phyloP scores from a whole-genome alignment of 2,888 invertebrate species.

The Entomobrya multifasciata region DNA sequence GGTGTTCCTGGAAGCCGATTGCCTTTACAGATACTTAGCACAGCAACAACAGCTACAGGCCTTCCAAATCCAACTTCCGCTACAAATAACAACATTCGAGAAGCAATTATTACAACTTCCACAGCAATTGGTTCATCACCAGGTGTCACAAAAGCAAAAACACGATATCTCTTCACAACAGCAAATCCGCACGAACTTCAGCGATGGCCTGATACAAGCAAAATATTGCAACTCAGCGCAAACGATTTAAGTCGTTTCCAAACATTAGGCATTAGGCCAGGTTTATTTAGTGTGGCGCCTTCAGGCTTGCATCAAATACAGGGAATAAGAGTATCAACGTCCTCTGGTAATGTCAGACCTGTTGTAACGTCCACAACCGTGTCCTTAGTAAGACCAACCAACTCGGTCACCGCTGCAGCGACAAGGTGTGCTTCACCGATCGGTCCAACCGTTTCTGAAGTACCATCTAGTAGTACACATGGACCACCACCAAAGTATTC shows the following conservation, averaged over 20 bases:
- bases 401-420: not conserved
- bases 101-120: not conserved
- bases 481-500: not conserved
- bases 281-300: constrained; percentile 6
- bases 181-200: constrained; percentile 35
- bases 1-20: constrained; percentile 25
- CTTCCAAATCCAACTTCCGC: not conserved
- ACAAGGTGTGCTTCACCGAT: not conserved
- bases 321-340: not conserved
- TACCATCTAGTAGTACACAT: not conserved
- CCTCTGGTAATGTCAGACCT: not conserved
- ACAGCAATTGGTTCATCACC: not conserved
- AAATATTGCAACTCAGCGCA: constrained; percentile 46
- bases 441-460: not conserved
- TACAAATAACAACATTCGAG: not conserved
- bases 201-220: constrained; percentile 46
- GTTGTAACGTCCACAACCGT: not conserved
- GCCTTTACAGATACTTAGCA: constrained; percentile 23
- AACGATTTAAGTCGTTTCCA: constrained; percentile 32
- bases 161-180: constrained; percentile 46
- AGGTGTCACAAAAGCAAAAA: not conserved
- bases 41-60: not conserved
- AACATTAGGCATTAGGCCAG: constrained; percentile 9
- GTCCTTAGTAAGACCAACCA: constrained; percentile 30
- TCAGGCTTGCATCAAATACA: not conserved